These are phyloP conservation scores for Alethe diademata DNA, from an alignment of 2,113 vertebrate species.

Conservation along the genomic window DNA sequence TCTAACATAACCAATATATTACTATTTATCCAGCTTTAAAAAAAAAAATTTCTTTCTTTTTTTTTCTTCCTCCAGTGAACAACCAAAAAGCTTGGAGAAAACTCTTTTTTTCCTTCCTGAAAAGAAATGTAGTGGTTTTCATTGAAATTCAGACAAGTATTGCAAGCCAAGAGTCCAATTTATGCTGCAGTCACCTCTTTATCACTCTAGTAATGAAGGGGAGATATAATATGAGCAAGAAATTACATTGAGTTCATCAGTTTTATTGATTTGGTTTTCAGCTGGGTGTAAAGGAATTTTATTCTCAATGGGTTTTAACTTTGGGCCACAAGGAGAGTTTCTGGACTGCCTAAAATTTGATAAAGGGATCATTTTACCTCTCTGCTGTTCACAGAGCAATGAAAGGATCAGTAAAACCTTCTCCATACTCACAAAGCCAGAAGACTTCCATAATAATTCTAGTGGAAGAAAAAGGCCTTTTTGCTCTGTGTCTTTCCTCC, in stretches of 20 bases:
- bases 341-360: not conserved
- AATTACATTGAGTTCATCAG: not conserved
- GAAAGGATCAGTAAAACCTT: not conserved
- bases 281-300: not conserved
- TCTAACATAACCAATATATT: not conserved
- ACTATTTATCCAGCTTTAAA: not conserved
- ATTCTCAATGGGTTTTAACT: not conserved
- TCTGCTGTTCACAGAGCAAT: not conserved
- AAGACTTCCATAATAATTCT: not conserved
- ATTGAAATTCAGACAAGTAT: not conserved
- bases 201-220: not conserved
- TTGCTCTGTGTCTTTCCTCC: not conserved
- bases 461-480: not conserved
- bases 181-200: rapidly evolving
- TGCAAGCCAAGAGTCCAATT: not conserved
- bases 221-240: not conserved
- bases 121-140: not conserved
- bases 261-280: not conserved
- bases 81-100: not conserved
- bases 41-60: not conserved
- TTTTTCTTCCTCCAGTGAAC: rapidly evolving
- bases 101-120: not conserved
- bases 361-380: not conserved
- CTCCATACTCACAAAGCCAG: not conserved
- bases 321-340: not conserved